Evolutionary conservation across 1,140 invertebrate species (phyloP).

Genomic region (Spodoptera litura): DNA sequence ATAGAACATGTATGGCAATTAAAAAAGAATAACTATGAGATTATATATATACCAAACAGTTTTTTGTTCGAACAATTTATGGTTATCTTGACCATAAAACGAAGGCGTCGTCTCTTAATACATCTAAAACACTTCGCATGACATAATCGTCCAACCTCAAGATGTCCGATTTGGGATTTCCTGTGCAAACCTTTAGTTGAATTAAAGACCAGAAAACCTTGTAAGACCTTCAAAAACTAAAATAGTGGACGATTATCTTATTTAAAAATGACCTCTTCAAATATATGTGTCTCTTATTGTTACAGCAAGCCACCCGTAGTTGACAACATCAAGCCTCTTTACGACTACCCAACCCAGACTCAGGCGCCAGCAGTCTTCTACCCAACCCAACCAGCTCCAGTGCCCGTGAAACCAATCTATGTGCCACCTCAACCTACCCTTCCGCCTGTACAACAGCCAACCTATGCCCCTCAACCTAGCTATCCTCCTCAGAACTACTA

Average conservation of each 20-base stretch:
- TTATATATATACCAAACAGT: no score
- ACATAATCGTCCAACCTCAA: conserved; percentile 37
- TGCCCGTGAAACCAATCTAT: conserved; percentile 5
- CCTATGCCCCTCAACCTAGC: conserved; percentile 29
- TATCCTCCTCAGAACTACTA: conserved; percentile 46
- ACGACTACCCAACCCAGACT: conserved; percentile 66
- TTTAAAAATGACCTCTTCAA: background rate
- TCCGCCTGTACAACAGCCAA: conserved; percentile 26
- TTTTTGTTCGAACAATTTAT: no score
- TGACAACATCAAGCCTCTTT: conserved; percentile 68
- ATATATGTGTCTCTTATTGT: conserved; percentile 12
- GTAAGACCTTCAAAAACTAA: background rate
- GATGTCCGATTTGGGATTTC: conserved; percentile 21
- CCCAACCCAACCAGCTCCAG: conserved; percentile 40
- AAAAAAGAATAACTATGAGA: no score
- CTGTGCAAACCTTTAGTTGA: conserved; percentile 1
- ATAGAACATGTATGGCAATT: background rate
- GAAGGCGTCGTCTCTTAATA: background rate
- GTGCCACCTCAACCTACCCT: conserved; percentile 32
- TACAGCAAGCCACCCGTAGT: conserved; percentile 78
- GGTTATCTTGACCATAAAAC: conserved; percentile 21
- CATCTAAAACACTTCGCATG: background rate
- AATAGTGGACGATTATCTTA: background rate
- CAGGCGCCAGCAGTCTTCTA: conserved; percentile 43
- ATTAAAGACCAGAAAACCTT: no score